Base-by-base conservation (phyloP, 2,888 invertebrate species). In the Nomada fabriciana region DNA sequence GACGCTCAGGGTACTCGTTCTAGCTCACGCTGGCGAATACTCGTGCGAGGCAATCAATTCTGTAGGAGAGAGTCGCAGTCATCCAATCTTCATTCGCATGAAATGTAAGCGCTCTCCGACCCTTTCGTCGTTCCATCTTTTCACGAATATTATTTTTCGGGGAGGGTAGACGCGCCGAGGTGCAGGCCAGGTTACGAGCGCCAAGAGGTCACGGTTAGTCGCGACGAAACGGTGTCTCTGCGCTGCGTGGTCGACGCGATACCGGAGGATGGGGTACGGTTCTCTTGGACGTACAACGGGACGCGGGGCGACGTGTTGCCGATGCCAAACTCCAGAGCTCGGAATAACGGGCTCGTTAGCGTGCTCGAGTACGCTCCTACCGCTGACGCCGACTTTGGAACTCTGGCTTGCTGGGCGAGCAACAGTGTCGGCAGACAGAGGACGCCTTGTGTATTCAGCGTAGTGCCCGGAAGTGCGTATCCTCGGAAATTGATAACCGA, bases 251-350 rank as follows among this genome's bases (percentile, higher is more conserved):
- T 98, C 70, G 96, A 97, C 83, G 97, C 98, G 0, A 96, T 97
- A 63, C 97, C 97, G 0, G 95, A 95, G 23, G 96, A 96, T 72
- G 95, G 95, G 0, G 94, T 97, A 53, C 95, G 96, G 89, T 98
- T 97, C 93, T 97, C 97, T 87, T 98, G 98, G 98, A 97, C 97
- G 15, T 97, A 97, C 93, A 97, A 97, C 93, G 97, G 96, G 43
- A 97, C 97, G 50, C 95, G 95, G 85, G 95, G 94, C 60, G 96
- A 97, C 92, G 97, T 97, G 70, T 94, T 96, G 79, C 97, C 97
- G 79, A 96, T 97, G 76, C 94, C 95, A 93, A 96, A 96, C 92
- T 94, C 96, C 93, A 94, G 95, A 94, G 93, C 95, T 93, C 93
- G 93, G 89, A 95, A 94, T 87, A 93, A 94, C 84, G 94, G 94